Evolutionary conservation across 2,888 invertebrate species (phyloP), one percentile per base, ranked within the genome.

Genomic region (Stenurella melanura): DNA sequence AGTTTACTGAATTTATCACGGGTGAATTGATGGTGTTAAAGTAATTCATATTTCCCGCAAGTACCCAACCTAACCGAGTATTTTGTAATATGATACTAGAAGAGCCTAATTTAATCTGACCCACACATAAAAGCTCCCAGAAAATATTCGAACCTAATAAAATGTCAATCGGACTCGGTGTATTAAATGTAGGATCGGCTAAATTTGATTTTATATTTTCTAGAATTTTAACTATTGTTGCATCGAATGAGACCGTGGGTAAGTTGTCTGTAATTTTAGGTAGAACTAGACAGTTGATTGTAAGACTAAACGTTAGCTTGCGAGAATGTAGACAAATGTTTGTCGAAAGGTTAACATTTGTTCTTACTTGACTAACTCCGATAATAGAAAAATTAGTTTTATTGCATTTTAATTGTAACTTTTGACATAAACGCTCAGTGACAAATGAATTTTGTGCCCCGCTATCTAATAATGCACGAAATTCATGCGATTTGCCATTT

Each of bases 131-230:
- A 12, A 78, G 21, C 10, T 71, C 63, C 69, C 71, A 80, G 66
- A 78, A 78, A 18, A 73, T 70, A 56, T 58, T 68, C 3, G 77
- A 73, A 11, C 78, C 82, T 42, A 82, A 30, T 34, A 82, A 66
- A 10, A 80, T 18, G 50, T 82, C 76, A 50, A 80, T 74, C 12
- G 73, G 26, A 17, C 66, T 57, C 26, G 64, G 17, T 30, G 34
- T n/a, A 75, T 80, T 69, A 57, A 77, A 81, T 19, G 66, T 67
- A 57, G 78, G 78, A 76, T 79, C 79, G 5, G 80, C 79, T 56
- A 79, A n/a, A 67, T 56, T 60, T 57, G 18, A 81, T 60, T n/a
- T 54, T 54, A 54, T 9, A 75, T 75, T 69, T 11, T 21, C 19
- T 12, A 79, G 76, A 81, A 64, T 18, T 74, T 66, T 56, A 77